A percentile compares a stretch with the other conserved stretches of the same genome.
These are phyloP conservation scores for Holotrichia oblita DNA, from an alignment of 1,140 invertebrate genomes.

Conservation along the genomic window DNA sequence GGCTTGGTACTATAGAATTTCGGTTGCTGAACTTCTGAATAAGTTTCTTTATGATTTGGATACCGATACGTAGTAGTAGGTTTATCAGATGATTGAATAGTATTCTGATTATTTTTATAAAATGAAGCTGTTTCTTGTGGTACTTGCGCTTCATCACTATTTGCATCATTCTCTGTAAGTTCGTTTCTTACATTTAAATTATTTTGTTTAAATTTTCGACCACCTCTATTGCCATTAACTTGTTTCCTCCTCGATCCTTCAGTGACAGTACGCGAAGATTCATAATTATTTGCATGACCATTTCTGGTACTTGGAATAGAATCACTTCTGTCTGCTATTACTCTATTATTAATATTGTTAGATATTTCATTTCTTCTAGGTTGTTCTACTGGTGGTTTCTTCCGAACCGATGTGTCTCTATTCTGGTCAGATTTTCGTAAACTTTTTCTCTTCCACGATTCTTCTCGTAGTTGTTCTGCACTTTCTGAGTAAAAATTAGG, in stretches of 20 bases:
- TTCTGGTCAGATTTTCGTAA: not conserved
- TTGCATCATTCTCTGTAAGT: not conserved
- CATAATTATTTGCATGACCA: not conserved
- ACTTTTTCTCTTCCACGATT: conserved; percentile 49
- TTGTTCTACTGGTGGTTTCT: not conserved
- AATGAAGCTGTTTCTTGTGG: conserved; percentile 77
- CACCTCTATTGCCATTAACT: not conserved
- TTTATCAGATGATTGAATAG: conserved; percentile 47
- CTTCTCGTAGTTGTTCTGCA: conserved; percentile 71
- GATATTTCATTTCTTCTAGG: not conserved
- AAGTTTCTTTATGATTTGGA: conserved; percentile 56
- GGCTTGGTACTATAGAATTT: conserved; percentile 48
- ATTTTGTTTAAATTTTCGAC: not conserved
- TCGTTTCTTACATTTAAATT: not conserved
- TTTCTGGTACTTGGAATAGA: not conserved
- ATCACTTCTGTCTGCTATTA: not conserved
- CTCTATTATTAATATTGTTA: not conserved
- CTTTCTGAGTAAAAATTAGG: conserved; percentile 83
- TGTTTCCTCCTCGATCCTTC: not conserved
- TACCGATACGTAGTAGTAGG: conserved; percentile 47
- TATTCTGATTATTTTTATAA: conserved; percentile 59
- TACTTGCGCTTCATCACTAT: conserved; percentile 71
- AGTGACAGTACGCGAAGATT: not conserved
- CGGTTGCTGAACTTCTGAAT: conserved; percentile 55
- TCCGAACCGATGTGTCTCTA: not conserved